Base-by-base conservation (phyloP, 92 coral and sea anemone species). In the Scolanthus callimorphus region DNA sequence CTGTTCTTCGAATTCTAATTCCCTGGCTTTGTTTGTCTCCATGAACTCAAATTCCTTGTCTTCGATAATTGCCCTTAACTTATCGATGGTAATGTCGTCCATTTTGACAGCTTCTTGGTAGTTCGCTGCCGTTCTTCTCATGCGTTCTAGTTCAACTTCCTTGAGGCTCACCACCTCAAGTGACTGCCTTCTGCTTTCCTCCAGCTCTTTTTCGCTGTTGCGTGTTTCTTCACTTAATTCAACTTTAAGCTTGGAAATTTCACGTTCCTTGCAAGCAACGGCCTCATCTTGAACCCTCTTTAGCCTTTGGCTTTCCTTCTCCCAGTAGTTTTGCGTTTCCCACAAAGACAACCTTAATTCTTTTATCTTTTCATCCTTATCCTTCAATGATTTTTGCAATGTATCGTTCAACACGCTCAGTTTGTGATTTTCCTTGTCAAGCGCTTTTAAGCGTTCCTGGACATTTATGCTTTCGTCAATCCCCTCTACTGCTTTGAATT, bases 361-460 rank as follows among this genome's bases (percentile, higher is more conserved):
- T 55, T 77, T 89, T 15, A 85, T 82, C 1, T 70, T 86, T 12
- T 81, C 69, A 1, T 76, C 78, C 51, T 73, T 77, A 13, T 80
- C 77, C 24, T 76, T 65, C 45, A 71, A 47, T 6, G 88, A 69
- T 26, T 78, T 74, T 3, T 74, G 77, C 15, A 81, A 77, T 46
- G 74, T 66, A 29, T 53, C 69, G 24, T 60, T 57, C 4, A 60
- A 10, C 39, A 70, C 50, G 31, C 23, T 61, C 3, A 56, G 13
- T 39, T 69, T 60, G 1, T 20, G 52, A 10, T 49, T 29, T 25
- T 68, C 75, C 3, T 17, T 19, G 12, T 67, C 63, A 1, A 67
- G 17, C 8, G 47, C 13, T 24, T 27, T 43, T n/a, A 27, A 39
- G 52, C 53, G 17, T 0, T 68, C 55, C 37, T 27, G 43, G 3